phyloP scores from a whole-genome alignment of 2,797 vertebrate genomes.

The Craterocephalus amniculus region DNA sequence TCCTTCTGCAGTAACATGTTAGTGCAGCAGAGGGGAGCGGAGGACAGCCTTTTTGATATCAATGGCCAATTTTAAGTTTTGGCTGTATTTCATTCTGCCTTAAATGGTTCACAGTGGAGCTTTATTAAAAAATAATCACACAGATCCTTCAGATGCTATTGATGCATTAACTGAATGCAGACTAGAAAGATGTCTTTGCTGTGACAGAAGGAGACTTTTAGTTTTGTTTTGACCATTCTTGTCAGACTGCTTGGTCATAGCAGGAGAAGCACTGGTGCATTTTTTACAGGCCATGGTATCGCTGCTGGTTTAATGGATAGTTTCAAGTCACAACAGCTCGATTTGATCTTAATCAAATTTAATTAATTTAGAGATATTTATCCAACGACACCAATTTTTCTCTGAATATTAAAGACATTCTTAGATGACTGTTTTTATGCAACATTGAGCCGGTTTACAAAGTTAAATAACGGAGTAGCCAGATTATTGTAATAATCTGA shows the following conservation, averaged over 20 bases:
- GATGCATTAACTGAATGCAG: neutral
- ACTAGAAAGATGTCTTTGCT: neutral
- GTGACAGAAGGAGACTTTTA: neutral
- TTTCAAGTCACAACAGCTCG: too few species aligned
- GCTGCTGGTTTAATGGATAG: too few species aligned
- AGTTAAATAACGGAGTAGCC: too few species aligned
- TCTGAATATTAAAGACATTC: too few species aligned
- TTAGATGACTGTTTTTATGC: too few species aligned
- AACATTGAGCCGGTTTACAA: too few species aligned
- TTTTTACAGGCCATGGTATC: neutral
- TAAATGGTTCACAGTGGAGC: neutral
- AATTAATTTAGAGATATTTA: too few species aligned
- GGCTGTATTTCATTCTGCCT: neutral
- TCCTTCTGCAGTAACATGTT: neutral
- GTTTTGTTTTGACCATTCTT: neutral
- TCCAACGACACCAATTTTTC: too few species aligned
- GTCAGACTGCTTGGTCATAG: neutral
- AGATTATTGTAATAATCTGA: too few species aligned
- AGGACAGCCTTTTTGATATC: neutral
- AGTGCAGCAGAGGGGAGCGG: neutral
- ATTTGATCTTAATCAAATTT: too few species aligned
- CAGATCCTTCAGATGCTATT: neutral
- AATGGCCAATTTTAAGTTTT: neutral
- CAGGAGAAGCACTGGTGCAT: neutral
- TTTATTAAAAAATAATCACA: slow-evolving; percentile 1